A percentile compares a stretch with the other conserved stretches of the same genome.
These are phyloP conservation scores for Botia almorhae DNA, from an alignment of 2,797 vertebrate genomes.

Conservation along the genomic window DNA sequence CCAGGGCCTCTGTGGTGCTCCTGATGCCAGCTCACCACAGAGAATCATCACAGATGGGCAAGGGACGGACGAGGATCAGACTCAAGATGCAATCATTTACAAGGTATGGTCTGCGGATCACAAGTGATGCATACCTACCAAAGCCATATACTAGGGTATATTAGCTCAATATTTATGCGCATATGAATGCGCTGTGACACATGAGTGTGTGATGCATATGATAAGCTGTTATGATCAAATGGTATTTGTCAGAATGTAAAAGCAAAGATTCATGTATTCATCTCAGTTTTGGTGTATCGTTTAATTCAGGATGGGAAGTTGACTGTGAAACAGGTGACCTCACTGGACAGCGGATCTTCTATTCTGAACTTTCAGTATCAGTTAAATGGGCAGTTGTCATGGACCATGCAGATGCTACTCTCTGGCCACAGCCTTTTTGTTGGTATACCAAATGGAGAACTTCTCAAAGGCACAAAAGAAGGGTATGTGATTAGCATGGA, in stretches of 20 bases:
- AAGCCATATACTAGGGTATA: not conserved
- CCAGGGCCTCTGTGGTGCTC: slow-evolving; percentile 91
- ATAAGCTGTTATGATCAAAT: no score
- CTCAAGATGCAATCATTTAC: slow-evolving; percentile 84
- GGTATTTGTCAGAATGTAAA: not conserved
- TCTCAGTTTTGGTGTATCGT: not conserved
- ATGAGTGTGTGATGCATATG: not conserved
- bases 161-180: not conserved
- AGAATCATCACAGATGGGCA: slow-evolving; percentile 87
- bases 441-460: slow-evolving; percentile 49
- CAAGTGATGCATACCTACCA: not conserved
- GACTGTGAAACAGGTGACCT: slow-evolving; percentile 88
- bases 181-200: no score
- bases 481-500: slow-evolving; percentile 10
- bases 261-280: not conserved
- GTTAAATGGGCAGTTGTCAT: slow-evolving; percentile 87
- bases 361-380: slow-evolving; percentile 90
- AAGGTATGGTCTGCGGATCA: slow-evolving; percentile 74
- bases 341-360: slow-evolving; percentile 82
- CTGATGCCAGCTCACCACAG: slow-evolving; percentile 89
- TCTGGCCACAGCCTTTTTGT: slow-evolving; percentile 49
- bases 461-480: slow-evolving; percentile 46
- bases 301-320: slow-evolving; percentile 86
- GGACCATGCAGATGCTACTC: slow-evolving; percentile 88
- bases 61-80: slow-evolving; percentile 86